These are phyloP conservation scores for Nasalis larvatus DNA, from an alignment of 2,113 vertebrate genomes.

Conservation along the genomic window DNA sequence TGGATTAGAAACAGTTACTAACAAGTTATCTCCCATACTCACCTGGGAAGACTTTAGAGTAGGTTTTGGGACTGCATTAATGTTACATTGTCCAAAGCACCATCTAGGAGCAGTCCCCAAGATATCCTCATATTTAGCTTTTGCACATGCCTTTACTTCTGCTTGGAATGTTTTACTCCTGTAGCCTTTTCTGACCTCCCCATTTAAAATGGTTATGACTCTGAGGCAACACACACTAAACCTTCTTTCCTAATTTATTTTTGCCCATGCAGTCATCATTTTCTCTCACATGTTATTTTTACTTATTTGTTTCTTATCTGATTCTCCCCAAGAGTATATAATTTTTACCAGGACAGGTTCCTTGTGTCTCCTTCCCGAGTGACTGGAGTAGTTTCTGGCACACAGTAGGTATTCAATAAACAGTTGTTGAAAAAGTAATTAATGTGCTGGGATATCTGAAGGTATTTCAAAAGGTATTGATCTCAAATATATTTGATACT, in stretches of 20 bases:
- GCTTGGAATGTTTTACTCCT: background rate
- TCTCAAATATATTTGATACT: background rate
- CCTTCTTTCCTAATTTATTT: background rate
- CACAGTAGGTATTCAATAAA: background rate
- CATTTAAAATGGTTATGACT: background rate
- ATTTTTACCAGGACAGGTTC: background rate
- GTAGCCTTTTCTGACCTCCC: background rate
- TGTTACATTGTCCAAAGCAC: background rate
- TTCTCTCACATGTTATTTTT: background rate
- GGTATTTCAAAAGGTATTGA: background rate
- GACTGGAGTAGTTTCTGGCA: background rate
- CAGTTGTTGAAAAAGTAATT: background rate
- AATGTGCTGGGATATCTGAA: background rate
- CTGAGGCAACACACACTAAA: background rate
- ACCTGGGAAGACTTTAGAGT: background rate
- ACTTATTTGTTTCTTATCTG: background rate
- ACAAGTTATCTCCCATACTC: background rate
- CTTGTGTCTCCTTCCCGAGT: background rate
- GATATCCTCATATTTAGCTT: background rate
- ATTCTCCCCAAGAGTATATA: background rate
- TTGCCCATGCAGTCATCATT: background rate
- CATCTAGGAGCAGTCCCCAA: fast-evolving
- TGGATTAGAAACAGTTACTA: background rate
- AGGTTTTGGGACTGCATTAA: background rate
- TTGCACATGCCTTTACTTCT: background rate